Evolutionary conservation across 2,113 vertebrate species (phyloP).

Genomic region (Pagrus major): DNA sequence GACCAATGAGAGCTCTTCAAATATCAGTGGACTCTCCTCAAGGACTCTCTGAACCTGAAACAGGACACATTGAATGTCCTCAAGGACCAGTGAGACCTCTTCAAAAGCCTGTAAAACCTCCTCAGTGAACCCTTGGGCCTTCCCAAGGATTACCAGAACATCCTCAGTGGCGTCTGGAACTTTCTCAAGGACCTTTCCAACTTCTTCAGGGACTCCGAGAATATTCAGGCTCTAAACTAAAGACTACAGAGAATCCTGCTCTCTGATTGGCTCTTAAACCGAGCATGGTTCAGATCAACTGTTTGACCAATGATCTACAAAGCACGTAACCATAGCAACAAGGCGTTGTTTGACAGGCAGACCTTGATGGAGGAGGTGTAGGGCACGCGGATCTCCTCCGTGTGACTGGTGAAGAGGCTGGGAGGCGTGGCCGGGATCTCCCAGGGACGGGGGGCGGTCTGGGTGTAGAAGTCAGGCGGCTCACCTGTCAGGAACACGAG

Average conservation of each 20-base stretch:
- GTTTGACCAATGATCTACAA: not conserved
- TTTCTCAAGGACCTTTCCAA: not conserved
- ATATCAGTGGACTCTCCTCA: too few species aligned
- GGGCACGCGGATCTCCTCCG: constrained; percentile 79
- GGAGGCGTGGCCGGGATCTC: constrained; percentile 76
- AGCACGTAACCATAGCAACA: not conserved
- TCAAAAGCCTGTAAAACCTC: not conserved
- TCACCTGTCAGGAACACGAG: constrained; percentile 77
- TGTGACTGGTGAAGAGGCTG: constrained; percentile 75
- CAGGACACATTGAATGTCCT: not conserved
- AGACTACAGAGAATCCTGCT: not conserved
- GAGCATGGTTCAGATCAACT: too few species aligned
- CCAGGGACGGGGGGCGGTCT: constrained; percentile 83
- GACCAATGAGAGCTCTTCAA: not conserved
- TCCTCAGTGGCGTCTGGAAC: not conserved
- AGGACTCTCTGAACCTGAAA: not conserved
- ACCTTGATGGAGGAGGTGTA: constrained; percentile 87
- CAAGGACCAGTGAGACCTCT: not conserved
- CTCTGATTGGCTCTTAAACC: not conserved
- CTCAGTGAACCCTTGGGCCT: not conserved
- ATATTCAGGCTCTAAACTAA: not conserved
- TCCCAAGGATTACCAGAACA: not conserved
- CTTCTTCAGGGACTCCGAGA: not conserved
- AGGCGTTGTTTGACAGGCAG: not conserved
- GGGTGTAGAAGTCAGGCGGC: constrained; percentile 76